phyloP scores from a whole-genome alignment of 2,113 vertebrate genomes.

The Poeciliopsis retropinna region DNA sequence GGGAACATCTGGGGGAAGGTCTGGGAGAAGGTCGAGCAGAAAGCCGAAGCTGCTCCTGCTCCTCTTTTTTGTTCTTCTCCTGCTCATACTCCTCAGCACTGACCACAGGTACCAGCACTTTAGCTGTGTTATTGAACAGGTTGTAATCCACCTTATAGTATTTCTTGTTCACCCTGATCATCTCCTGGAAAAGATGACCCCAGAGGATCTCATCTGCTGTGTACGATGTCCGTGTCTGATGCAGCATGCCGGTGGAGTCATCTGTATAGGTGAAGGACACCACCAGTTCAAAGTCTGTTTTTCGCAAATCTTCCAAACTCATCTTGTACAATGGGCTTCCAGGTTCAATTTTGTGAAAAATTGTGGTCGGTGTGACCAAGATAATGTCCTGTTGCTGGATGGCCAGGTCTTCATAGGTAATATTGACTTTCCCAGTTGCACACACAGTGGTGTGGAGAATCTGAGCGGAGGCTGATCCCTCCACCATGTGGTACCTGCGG shows the following conservation, averaged over 20 bases:
- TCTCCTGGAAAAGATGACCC: conserved; percentile 93
- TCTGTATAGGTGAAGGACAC: conserved; percentile 94
- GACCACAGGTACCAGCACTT: conserved; percentile 85
- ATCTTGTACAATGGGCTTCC: conserved; percentile 89
- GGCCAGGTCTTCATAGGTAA: conserved; percentile 86
- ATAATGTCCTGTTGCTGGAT: conserved; percentile 86
- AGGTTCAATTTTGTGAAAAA: conserved; percentile 86
- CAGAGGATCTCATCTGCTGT: conserved; percentile 89
- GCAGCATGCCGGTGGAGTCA: conserved; percentile 90
- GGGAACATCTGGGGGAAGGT: conserved; percentile 25
- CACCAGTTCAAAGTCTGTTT: conserved; percentile 91
- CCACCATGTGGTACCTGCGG: conserved; percentile 89
- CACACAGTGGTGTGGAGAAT: conserved; percentile 83
- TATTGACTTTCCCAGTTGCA: conserved; percentile 80
- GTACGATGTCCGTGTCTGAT: conserved; percentile 93
- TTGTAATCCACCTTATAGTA: conserved; percentile 90
- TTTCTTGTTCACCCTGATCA: conserved; percentile 85
- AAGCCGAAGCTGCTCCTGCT: conserved; percentile 73
- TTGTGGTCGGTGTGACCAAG: conserved; percentile 86
- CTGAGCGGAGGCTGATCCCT: conserved; percentile 89
- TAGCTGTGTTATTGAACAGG: conserved; percentile 90
- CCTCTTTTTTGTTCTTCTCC: conserved; percentile 78
- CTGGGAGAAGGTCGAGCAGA: conserved; percentile 16
- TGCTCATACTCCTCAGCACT: conserved; percentile 86
- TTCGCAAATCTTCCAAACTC: conserved; percentile 83